phyloP scores from a whole-genome alignment of 2,888 invertebrate species.

The Nemotelus pantherinus region DNA sequence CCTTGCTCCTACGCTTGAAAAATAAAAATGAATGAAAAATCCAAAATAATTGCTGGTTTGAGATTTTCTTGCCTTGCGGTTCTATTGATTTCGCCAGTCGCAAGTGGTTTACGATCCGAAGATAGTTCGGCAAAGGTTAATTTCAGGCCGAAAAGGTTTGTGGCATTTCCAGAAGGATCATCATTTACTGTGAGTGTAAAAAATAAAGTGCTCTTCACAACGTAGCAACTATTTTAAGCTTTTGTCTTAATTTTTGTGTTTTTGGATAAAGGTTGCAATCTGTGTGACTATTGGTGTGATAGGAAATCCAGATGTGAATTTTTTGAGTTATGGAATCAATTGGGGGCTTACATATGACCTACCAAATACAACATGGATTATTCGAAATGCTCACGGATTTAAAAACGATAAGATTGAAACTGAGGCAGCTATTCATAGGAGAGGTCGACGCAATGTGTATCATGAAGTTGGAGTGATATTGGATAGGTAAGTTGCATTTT shows the following conservation, averaged over 20 bases:
- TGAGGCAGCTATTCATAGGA: slow-evolving; percentile 67
- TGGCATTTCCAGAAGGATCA: slow-evolving; percentile 69
- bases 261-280: slow-evolving; percentile 65
- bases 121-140: background rate
- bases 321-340: slow-evolving; percentile 74
- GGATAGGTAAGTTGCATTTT: slow-evolving; percentile 70
- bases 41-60: too few species aligned
- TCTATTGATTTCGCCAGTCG: too few species aligned
- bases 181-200: slow-evolving; percentile 66
- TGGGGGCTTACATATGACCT: slow-evolving; percentile 77
- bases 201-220: too few species aligned
- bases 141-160: slow-evolving; percentile 64
- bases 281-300: slow-evolving; percentile 71
- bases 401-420: slow-evolving; percentile 16
- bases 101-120: too few species aligned
- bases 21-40: too few species aligned
- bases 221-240: too few species aligned
- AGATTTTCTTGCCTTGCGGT: too few species aligned
- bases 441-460: slow-evolving; percentile 76
- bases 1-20: too few species aligned
- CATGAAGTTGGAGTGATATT: slow-evolving; percentile 74
- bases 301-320: slow-evolving; percentile 69
- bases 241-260: too few species aligned
- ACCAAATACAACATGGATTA: slow-evolving; percentile 69
- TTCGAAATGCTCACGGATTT: slow-evolving; percentile 62